A percentile compares a stretch with the other conserved stretches of the same genome.
Conservation (phyloP, 1,140 invertebrate genomes). For the Hycleus phaleratus region DNA sequence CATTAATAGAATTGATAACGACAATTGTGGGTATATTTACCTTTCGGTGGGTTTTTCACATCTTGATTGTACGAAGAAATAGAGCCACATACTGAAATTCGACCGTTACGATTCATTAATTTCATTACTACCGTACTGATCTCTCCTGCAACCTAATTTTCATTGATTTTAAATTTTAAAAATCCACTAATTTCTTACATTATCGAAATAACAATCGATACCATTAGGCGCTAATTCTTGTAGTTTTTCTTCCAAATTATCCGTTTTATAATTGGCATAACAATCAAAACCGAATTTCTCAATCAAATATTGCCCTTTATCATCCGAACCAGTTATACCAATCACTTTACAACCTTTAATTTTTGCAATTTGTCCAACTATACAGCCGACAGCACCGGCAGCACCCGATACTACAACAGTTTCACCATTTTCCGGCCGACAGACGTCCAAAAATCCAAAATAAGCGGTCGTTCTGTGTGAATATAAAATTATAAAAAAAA, state of each 20-base stretch:
- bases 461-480: slow-evolving; percentile 51
- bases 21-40: slow-evolving; percentile 23
- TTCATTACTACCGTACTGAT: slow-evolving; percentile 53
- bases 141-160: slow-evolving; percentile 54
- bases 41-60: slow-evolving; percentile 35
- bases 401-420: slow-evolving; percentile 59
- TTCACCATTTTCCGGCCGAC: slow-evolving; percentile 58
- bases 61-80: slow-evolving; percentile 53
- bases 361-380: slow-evolving; percentile 68
- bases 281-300: slow-evolving; percentile 57
- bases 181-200: slow-evolving; percentile 43
- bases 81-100: slow-evolving; percentile 59
- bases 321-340: slow-evolving; percentile 61
- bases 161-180: background rate
- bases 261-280: slow-evolving; percentile 64
- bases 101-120: slow-evolving; percentile 54
- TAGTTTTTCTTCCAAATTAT: slow-evolving; percentile 47
- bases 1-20: slow-evolving; percentile 16
- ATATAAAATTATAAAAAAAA: background rate
- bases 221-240: slow-evolving; percentile 54
- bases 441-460: slow-evolving; percentile 63
- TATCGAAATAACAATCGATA: slow-evolving; percentile 66
- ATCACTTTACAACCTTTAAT: slow-evolving; percentile 60
- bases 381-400: slow-evolving; percentile 62
- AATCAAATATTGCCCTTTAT: slow-evolving; percentile 59